phyloP scores from a whole-genome alignment of 2,113 vertebrate species.

The Gallinago jamesoni region DNA sequence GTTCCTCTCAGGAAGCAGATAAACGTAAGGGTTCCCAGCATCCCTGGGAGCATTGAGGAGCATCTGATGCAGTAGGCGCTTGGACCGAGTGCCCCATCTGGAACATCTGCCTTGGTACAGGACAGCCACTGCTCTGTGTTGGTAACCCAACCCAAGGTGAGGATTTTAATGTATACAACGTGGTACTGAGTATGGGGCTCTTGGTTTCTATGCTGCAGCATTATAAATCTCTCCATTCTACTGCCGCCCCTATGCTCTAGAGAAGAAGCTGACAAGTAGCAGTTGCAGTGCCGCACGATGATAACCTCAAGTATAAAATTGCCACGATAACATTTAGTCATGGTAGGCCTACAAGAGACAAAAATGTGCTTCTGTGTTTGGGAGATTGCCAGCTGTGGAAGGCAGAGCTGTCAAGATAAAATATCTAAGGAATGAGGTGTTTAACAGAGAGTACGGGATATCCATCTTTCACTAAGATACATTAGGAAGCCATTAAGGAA shows the following conservation, averaged over 20 bases:
- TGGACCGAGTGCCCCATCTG: not conserved
- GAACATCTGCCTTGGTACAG: not conserved
- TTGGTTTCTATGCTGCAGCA: not conserved
- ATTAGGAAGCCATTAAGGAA: constrained; percentile 68
- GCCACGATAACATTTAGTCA: constrained; percentile 41
- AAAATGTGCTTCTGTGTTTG: constrained; percentile 48
- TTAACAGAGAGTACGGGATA: constrained; percentile 47
- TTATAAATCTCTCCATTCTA: not conserved
- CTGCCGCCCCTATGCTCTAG: not conserved
- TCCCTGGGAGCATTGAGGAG: not conserved
- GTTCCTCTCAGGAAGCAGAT: not conserved
- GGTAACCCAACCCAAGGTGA: not conserved
- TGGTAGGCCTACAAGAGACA: constrained; percentile 42
- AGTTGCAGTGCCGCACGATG: not conserved
- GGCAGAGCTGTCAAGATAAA: constrained; percentile 63
- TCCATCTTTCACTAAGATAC: constrained; percentile 63
- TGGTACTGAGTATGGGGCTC: not conserved
- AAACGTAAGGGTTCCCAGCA: not conserved
- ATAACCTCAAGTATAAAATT: constrained; percentile 44
- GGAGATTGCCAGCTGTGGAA: constrained; percentile 51
- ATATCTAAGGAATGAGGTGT: constrained; percentile 59
- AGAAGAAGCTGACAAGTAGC: constrained; percentile 13
- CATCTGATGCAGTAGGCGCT: not conserved
- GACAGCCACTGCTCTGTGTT: not conserved
- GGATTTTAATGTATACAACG: not conserved